phyloP scores from a whole-genome alignment of 2,888 invertebrate genomes.

The Chrysodeixis includens region DNA sequence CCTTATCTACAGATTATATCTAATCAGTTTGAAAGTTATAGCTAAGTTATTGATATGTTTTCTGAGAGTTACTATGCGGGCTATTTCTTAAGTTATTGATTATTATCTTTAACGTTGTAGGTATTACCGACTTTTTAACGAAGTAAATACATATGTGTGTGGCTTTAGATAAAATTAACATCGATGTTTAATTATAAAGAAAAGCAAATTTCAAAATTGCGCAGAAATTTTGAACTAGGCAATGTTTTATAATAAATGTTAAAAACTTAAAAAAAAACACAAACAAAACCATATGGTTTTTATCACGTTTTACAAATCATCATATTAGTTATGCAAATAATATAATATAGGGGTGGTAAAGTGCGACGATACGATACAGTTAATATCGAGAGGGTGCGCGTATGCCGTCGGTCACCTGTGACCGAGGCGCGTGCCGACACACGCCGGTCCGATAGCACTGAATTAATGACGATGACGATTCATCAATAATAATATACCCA shows the following conservation, averaged over 20 bases:
- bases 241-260: conserved; percentile 2
- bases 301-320: conserved; percentile 78
- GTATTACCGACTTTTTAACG: too few species aligned
- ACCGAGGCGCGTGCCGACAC: conserved; percentile 65
- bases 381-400: conserved; percentile 55
- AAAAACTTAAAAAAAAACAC: conserved; percentile 21
- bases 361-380: conserved; percentile 59
- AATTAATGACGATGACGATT: neutral
- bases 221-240: too few species aligned
- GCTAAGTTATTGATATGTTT: neutral
- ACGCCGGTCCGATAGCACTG: conserved; percentile 19
- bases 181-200: too few species aligned
- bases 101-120: too few species aligned
- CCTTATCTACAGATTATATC: conserved; percentile 30
- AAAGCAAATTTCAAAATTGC: too few species aligned
- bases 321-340: conserved; percentile 86
- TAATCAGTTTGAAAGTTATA: neutral
- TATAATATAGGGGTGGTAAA: conserved; percentile 64
- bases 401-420: conserved; percentile 56
- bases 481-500: neutral
- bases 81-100: neutral
- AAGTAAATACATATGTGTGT: too few species aligned
- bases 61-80: neutral
- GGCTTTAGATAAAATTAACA: too few species aligned
- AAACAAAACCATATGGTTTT: conserved; percentile 71